A percentile compares a stretch with the other conserved stretches of the same genome.
These are phyloP conservation scores for Procambarus virginalis DNA, from an alignment of 1,140 invertebrate species.

Conservation along the genomic window DNA sequence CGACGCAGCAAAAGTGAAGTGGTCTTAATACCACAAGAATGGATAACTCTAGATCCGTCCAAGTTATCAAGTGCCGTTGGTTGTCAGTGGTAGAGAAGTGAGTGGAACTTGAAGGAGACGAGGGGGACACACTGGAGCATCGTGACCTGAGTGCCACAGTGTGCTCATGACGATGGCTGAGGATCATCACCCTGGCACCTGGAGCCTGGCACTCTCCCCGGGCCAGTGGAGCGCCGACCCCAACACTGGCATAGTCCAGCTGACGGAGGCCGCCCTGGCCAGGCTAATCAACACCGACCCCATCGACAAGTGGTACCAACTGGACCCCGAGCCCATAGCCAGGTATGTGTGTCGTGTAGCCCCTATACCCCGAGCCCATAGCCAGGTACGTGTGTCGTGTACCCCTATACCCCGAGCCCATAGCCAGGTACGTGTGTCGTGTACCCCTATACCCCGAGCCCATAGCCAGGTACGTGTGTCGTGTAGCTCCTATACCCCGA, in stretches of 20 bases:
- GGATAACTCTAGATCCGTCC: neutral
- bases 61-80: neutral
- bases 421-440: too few relatives aligned
- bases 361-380: too few relatives aligned
- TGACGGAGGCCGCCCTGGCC: slow-evolving; percentile 56
- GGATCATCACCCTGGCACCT: neutral
- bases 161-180: slow-evolving; percentile 3
- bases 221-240: slow-evolving; percentile 51
- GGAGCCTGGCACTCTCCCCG: neutral
- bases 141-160: neutral
- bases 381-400: too few relatives aligned
- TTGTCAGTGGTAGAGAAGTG: neutral
- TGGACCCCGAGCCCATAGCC: slow-evolving; percentile 55
- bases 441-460: too few relatives aligned
- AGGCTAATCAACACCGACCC: slow-evolving; percentile 48
- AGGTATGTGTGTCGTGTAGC: slow-evolving; percentile 21
- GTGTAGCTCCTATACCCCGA: too few relatives aligned
- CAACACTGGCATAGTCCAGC: slow-evolving; percentile 48
- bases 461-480: too few relatives aligned
- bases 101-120: neutral
- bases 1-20: neutral
- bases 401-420: too few relatives aligned
- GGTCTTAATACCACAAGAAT: neutral
- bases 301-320: slow-evolving; percentile 58
- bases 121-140: neutral